These are phyloP conservation scores for Microctonus aethiopoides DNA, from an alignment of 2,888 invertebrate genomes.

Conservation along the genomic window DNA sequence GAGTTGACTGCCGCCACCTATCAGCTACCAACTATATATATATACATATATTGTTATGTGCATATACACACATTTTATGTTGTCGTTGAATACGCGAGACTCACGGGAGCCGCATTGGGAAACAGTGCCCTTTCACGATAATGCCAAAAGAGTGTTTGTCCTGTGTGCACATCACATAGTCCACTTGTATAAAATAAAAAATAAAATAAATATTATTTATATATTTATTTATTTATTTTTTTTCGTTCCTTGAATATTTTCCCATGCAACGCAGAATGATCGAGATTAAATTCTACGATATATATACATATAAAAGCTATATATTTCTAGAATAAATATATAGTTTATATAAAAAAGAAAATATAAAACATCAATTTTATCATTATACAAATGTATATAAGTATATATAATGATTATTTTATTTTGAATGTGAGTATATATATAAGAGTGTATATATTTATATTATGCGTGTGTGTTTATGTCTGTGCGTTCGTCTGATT, in stretches of 20 bases:
- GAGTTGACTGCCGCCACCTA: conserved; percentile 37
- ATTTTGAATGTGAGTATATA: not conserved
- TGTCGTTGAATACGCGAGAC: conserved; percentile 16
- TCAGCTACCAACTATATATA: conserved; percentile 20
- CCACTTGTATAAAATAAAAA: not conserved
- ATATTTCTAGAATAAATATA: too few relatives aligned
- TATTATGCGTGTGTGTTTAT: not conserved
- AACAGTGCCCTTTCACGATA: conserved; percentile 19
- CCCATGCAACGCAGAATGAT: conserved; percentile 3
- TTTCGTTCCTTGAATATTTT: conserved; percentile 4
- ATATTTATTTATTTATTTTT: not conserved
- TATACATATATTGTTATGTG: not conserved
- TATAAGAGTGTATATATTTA: not conserved
- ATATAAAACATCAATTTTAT: too few relatives aligned
- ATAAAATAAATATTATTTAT: not conserved
- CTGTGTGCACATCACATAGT: conserved; percentile 8
- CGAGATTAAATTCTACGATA: conserved; percentile 22
- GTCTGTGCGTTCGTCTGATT: conserved; percentile 24
- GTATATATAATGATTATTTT: not conserved
- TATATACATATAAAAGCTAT: not conserved
- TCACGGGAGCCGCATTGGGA: conserved; percentile 19
- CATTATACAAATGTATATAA: too few relatives aligned
- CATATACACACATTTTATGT: conserved; percentile 9
- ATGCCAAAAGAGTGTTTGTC: conserved; percentile 29
- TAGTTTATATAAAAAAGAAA: too few relatives aligned